Evolutionary conservation across 2,888 invertebrate species (phyloP), one percentile per base, ranked within the genome.

Genomic region (Lamproptera curius): DNA sequence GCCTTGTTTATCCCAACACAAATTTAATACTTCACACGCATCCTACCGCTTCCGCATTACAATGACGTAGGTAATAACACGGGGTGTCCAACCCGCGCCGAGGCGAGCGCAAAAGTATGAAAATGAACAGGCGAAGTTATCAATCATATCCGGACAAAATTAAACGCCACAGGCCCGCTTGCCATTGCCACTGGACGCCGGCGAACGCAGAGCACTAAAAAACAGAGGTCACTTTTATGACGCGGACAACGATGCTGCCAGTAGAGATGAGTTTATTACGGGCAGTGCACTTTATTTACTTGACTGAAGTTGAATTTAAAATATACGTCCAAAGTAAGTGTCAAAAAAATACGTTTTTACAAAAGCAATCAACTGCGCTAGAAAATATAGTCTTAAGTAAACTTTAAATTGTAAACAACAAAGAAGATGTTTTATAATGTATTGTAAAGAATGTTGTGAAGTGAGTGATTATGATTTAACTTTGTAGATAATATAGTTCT

Each of bases 81-180:
- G 34, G 37, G 39, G 44, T 26, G 50, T 43, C 54, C 41, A 43
- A 52, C 53, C 47, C 54, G 58, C 59, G 57, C 59, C 61, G 65
- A 58, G 63, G 61, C 51, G 56, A 52, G 55, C 58, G 66, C 73
- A 73, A 73, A 76, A 73, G 74, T 79, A 81, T 78, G 78, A 80
- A 81, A 77, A 80, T 76, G 79, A 71, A 73, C 68, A 70, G 59
- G 54, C 50, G 50, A 50, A 42, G 58, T 63, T 76, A 86, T 86
- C 85, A 84, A 86, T 86, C 86, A 86, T 85, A 65, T 70, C 70
- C 74, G 72, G 75, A 84, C 84, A 79, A 85, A 86, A 85, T 86
- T 83, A 85, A 85, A 84, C 79, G 85, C 84, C 86, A 85, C 73
- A 78, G 76, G 78, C 76, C 69, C 67, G 70, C 68, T 78, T 74